Base-by-base conservation (phyloP, 2,888 invertebrate genomes). In the Apotomis betuletana region DNA sequence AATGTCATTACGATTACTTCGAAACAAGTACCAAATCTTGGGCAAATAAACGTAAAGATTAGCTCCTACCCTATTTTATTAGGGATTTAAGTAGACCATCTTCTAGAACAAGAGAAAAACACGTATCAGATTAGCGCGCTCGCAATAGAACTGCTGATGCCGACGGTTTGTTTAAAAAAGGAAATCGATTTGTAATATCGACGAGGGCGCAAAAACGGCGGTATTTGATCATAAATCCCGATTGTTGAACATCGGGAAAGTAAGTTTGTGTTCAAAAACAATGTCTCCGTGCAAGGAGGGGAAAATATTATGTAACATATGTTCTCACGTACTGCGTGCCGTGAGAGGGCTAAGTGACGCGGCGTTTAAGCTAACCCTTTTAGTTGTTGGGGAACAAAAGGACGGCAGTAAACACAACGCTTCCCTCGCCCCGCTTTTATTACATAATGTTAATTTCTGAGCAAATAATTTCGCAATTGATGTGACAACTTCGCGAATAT, bases 311-410 rank as follows among this genome's bases (percentile, higher is more conserved):
- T 83, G 78, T 75, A 79, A 79, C 80, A 81, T 81, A 80, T 82
- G 83, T 84, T 80, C 75, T 77, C 83, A 83, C 80, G 82, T 82
- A 81, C 76, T 74, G 74, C 75, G 77, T 79, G 78, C 74, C 65
- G 70, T 60, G 65, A 76, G 75, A 74, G 84, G 85, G 85, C 84
- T 86, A 86, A 87, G 84, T 84, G 85, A 77, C 79, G 79, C 78
- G 81, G 82, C 83, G 82, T 84, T 87, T 82, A 83, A 85, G 83
- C 85, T 87, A 88, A 89, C 87, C 89, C 89, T 87, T 89, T 88
- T 86, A 87, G 86, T 84, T 80, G 86, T 84, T 80, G 71, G 77
- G 77, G 81, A 85, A 88, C 87, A 89, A 89, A 87, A 85, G 85
- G 83, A 75, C 77, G 77, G 76, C 77, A 78, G 82, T 85, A 83